Evolutionary conservation across 2,888 invertebrate species (phyloP).

Genomic region (Leucoptera coffeella): DNA sequence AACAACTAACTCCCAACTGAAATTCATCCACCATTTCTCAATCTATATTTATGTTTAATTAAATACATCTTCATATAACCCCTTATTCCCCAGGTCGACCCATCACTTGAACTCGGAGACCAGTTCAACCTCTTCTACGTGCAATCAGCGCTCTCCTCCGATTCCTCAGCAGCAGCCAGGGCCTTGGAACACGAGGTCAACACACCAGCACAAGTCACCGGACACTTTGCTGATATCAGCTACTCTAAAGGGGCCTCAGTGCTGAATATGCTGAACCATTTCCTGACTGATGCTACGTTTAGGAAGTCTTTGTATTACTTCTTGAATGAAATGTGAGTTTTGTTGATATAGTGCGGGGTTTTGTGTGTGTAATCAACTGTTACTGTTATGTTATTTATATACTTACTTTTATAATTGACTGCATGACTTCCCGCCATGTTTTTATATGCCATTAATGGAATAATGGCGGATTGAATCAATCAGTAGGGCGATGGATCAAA

Average conservation of each 20-base stretch:
- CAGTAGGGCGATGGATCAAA: too few relatives aligned
- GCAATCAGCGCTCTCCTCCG: slow-evolving; percentile 53
- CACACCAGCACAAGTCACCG: slow-evolving; percentile 54
- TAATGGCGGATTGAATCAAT: too few relatives aligned
- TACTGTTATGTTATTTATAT: too few relatives aligned
- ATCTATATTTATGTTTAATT: too few relatives aligned
- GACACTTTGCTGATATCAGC: slow-evolving; percentile 61
- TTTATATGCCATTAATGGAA: too few relatives aligned
- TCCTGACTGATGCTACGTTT: slow-evolving; percentile 50
- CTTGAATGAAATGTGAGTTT: slow-evolving; percentile 34
- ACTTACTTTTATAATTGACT: too few relatives aligned
- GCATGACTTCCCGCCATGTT: too few relatives aligned
- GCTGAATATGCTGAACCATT: slow-evolving; percentile 62
- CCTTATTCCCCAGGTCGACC: slow-evolving; percentile 19
- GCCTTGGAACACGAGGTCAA: slow-evolving; percentile 56
- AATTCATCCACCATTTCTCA: too few relatives aligned
- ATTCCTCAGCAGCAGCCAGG: slow-evolving; percentile 27
- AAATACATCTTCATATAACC: too few relatives aligned
- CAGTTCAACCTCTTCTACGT: slow-evolving; percentile 68
- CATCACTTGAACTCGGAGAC: slow-evolving; percentile 51
- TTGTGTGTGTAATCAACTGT: too few relatives aligned
- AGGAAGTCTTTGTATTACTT: slow-evolving; percentile 48
- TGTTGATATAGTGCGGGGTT: slow-evolving; percentile 8
- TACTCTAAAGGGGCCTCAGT: slow-evolving; percentile 62
- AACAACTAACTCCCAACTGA: too few relatives aligned